A percentile compares a stretch with the other conserved stretches of the same genome.
phyloP scores from a whole-genome alignment of 2,113 vertebrate genomes.

The Passer domesticus region DNA sequence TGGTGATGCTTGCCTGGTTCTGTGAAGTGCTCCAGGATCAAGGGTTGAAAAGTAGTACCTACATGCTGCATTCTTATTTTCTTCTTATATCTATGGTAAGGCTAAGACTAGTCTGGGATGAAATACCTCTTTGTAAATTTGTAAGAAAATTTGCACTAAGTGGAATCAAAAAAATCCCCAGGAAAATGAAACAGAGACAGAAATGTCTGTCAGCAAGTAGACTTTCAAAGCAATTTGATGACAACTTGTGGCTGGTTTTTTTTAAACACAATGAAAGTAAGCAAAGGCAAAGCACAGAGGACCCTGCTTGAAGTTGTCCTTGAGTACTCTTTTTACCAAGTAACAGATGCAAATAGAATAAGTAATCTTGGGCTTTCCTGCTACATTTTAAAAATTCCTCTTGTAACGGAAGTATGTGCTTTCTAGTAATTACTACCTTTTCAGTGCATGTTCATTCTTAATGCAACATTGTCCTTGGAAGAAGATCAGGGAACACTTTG shows the following conservation, averaged over 20 bases:
- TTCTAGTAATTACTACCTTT: slow-evolving; percentile 13
- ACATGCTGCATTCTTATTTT: background rate
- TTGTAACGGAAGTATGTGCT: background rate
- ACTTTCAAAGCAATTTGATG: slow-evolving; percentile 20
- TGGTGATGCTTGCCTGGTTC: background rate
- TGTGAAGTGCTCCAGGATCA: background rate
- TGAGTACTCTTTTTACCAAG: background rate
- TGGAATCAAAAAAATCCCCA: background rate
- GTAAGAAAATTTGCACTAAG: background rate
- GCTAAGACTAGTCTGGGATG: background rate
- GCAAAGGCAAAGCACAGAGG: background rate
- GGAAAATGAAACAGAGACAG: background rate
- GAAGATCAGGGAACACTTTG: background rate
- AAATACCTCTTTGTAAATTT: background rate
- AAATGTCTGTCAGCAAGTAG: background rate
- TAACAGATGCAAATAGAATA: background rate
- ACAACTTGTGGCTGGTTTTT: background rate
- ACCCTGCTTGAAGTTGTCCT: background rate
- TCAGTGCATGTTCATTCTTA: background rate
- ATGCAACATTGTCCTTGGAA: background rate
- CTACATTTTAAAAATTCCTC: background rate
- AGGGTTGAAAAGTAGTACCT: background rate
- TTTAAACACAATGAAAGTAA: background rate
- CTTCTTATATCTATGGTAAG: background rate
- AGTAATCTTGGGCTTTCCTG: background rate